Evolutionary conservation across 2,888 invertebrate genomes (phyloP), one percentile per base, ranked within the genome.

Genomic region (Drosophila nr. perissopoda): DNA sequence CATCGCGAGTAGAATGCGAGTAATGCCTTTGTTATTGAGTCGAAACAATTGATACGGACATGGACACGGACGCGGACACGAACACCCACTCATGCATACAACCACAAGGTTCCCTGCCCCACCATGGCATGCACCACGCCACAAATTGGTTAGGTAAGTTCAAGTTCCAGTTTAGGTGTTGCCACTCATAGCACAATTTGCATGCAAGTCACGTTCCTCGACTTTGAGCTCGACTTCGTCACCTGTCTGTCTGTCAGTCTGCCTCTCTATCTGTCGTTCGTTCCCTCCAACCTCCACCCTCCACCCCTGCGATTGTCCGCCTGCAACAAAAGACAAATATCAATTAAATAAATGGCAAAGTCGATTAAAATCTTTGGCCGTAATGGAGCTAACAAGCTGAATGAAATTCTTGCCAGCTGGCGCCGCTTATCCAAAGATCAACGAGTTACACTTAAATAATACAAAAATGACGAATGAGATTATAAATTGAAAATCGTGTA

Each of bases 191-290:
- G 75, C 69, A 72, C 82, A 82, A 85, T 86, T 85, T 82, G 80
- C 83, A 86, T 86, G 66, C 80, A 83, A 65, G 83, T 86, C 84
- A 86, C 84, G 84, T 84, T 79, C 72, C 56, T 63, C 29, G 78
- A 64, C 75, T 67, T 61, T 77, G 63, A 60, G 62, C 67, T 70
- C 13, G 61, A 70, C 77, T 63, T 74, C 56, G 66, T 74, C 78
- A 77, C 74, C 56, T 56, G 68, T 49, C 66, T 52, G 42, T 25
- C 74, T 49, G 21, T 34, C 34, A 7, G 31, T 38, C 49, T 18
- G 51, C 27, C 49, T 27, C 16, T 49, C 49, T 25, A 27, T 29
- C 46, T 21, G 16, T 7, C 58, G 62, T 62, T 58, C 61, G 36
- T 53, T 40, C 27, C 4, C 25, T 11, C 13, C 25, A 4, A 16